Evolutionary conservation across 2,113 vertebrate genomes (phyloP), one percentile per base, ranked within the genome.

Genomic region (Protobothrops mucrosquamatus): DNA sequence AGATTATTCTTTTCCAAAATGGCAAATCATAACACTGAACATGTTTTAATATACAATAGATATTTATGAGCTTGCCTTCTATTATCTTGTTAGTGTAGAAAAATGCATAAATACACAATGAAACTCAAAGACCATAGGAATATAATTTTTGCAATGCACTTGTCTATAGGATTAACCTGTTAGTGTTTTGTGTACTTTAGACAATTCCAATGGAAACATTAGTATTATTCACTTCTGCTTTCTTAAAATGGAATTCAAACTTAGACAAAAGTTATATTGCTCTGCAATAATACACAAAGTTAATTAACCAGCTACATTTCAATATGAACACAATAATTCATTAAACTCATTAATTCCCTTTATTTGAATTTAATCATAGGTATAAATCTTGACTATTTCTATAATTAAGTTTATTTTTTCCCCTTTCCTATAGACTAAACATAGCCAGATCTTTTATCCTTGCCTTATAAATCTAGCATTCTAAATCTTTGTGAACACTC

Each of bases 341-440:
- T 69, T 24, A 92, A 88, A 88, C 86, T 55, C 86, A 69, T 88
- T 88, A 74, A 92, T 54, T 52, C 20, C 54, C 91, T 88, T 64
- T 87, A 61, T 88, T 88, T 92, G 48, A 92, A 92, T 88, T 88
- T 92, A 48, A 54, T 88, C 48, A 74, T 69, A 59, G n/a, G 43
- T 54, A 52, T 26, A 88, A 54, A 54, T 69, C 20, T 39, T 39
- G 46, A 64, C 57, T 88, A 88, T 88, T 92, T 26, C 29, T 46
- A 74, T 54, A 88, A 92, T 92, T 92, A 54, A 52, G 46, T 43
- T 88, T 64, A 14, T 59, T n/a, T 64, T 20, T 51, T 12, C 1
- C n/a, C 7, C 22, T 14, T 43, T 69, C 86, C n/a, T 52, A 54
- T 54, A 69, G 57, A 92, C 91, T 92, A 92, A 92, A 92, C 86